A percentile compares a stretch with the other conserved stretches of the same genome.
Evolutionary conservation across 2,113 vertebrate species (phyloP).

Genomic region (Menidia beryllina): DNA sequence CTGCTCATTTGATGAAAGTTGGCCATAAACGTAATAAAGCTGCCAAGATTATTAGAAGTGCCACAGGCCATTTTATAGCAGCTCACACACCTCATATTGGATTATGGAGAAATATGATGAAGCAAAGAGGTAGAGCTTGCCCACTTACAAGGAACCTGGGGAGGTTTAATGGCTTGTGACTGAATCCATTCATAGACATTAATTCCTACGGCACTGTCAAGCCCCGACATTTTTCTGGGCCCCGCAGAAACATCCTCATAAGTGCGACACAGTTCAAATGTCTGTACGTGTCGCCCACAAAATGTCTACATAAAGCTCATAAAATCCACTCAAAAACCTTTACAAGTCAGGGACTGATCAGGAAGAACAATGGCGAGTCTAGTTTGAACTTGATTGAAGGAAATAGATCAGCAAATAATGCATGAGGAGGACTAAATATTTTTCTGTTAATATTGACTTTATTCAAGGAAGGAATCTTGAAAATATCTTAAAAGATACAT

Average conservation of each 20-base stretch:
- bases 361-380: no score
- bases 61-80: slow-evolving; percentile 72
- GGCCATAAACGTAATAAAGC: slow-evolving; percentile 75
- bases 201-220: slow-evolving; percentile 45
- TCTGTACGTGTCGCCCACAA: neutral
- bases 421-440: no score
- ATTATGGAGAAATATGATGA: slow-evolving; percentile 74
- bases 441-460: no score
- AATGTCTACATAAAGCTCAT: neutral
- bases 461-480: no score
- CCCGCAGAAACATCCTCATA: slow-evolving; percentile 7
- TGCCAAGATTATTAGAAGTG: slow-evolving; percentile 76
- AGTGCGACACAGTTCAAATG: neutral
- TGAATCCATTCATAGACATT: slow-evolving; percentile 65
- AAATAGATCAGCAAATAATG: no score
- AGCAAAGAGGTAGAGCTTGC: slow-evolving; percentile 49
- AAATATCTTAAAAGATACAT: no score
- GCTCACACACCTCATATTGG: slow-evolving; percentile 66
- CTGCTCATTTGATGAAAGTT: slow-evolving; percentile 69
- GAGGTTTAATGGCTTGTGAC: slow-evolving; percentile 66
- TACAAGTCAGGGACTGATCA: neutral
- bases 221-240: slow-evolving; percentile 13
- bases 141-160: slow-evolving; percentile 58
- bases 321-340: neutral
- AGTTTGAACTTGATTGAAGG: no score